Percentiles rank a stretch among this genome's conserved stretches.
These are phyloP conservation scores for Watersipora subatra DNA, from an alignment of 1,140 invertebrate genomes.

Conservation along the genomic window DNA sequence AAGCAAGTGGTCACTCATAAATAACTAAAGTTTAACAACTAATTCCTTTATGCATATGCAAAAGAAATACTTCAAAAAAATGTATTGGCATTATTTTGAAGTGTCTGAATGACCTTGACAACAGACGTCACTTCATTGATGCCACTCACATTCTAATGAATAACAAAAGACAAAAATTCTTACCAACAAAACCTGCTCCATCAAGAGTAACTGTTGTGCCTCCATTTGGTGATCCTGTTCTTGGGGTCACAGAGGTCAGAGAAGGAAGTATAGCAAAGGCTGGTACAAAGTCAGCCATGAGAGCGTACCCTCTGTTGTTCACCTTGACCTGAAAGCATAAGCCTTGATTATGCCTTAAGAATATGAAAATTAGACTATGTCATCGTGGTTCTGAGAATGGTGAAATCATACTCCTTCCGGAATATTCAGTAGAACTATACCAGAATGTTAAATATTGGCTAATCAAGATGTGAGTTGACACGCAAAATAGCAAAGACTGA, in stretches of 20 bases:
- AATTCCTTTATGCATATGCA: too few species aligned
- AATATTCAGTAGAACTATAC: too few species aligned
- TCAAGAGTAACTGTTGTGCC: constrained; percentile 24
- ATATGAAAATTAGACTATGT: background rate
- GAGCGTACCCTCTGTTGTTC: constrained; percentile 7
- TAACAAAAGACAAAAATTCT: background rate
- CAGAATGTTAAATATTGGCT: too few species aligned
- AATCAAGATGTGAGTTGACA: too few species aligned
- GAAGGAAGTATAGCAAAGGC: constrained; percentile 15
- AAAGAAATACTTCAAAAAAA: background rate
- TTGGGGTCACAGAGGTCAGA: constrained; percentile 19
- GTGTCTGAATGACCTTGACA: background rate
- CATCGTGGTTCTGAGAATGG: too few species aligned
- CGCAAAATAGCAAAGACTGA: too few species aligned
- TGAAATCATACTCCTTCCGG: too few species aligned
- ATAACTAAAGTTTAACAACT: too few species aligned
- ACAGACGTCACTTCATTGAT: background rate
- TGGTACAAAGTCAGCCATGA: constrained; percentile 18
- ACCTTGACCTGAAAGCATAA: constrained; percentile 19
- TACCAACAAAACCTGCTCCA: constrained; percentile 21
- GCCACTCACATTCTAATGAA: background rate
- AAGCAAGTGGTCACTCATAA: too few species aligned
- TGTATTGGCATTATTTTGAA: background rate
- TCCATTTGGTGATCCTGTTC: constrained; percentile 22
- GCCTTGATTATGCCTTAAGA: background rate